Percentiles rank a stretch among this genome's conserved stretches.
phyloP scores from a whole-genome alignment of 1,140 invertebrate species.

The Drosophila pallidifrons region DNA sequence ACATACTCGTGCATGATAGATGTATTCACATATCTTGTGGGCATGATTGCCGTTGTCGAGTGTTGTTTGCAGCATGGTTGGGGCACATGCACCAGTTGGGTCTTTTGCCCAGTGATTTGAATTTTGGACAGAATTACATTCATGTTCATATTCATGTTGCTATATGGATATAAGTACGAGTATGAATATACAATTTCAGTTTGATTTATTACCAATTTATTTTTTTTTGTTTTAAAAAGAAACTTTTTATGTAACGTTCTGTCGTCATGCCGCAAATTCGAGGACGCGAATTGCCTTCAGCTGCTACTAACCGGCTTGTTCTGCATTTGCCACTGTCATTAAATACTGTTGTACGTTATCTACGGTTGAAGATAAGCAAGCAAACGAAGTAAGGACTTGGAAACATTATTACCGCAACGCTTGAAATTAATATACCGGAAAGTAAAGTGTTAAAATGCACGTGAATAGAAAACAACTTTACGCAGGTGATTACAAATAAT shows the following conservation, averaged over 20 bases:
- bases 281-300: neutral
- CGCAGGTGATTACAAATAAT: too few species aligned
- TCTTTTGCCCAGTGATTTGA: slow-evolving; percentile 27
- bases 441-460: too few species aligned
- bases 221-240: slow-evolving; percentile 10
- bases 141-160: slow-evolving; percentile 1
- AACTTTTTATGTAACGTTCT: slow-evolving; percentile 2
- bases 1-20: slow-evolving; percentile 34
- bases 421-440: too few species aligned
- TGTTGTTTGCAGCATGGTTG: neutral
- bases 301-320: neutral
- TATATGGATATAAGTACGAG: slow-evolving; percentile 1
- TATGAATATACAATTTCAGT: slow-evolving; percentile 34
- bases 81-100: slow-evolving; percentile 34
- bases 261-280: slow-evolving; percentile 4
- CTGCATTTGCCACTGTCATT: neutral
- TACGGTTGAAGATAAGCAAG: neutral
- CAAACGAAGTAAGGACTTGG: neutral
- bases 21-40: slow-evolving; percentile 33
- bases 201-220: slow-evolving; percentile 44
- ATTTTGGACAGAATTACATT: slow-evolving; percentile 19
- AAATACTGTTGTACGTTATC: neutral
- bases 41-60: neutral
- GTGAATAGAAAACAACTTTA: too few species aligned
- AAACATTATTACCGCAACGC: neutral